A percentile compares a stretch with the other conserved stretches of the same genome.
These are phyloP conservation scores for Drosophila nasuta DNA, from an alignment of 1,140 invertebrate genomes.

Conservation along the genomic window DNA sequence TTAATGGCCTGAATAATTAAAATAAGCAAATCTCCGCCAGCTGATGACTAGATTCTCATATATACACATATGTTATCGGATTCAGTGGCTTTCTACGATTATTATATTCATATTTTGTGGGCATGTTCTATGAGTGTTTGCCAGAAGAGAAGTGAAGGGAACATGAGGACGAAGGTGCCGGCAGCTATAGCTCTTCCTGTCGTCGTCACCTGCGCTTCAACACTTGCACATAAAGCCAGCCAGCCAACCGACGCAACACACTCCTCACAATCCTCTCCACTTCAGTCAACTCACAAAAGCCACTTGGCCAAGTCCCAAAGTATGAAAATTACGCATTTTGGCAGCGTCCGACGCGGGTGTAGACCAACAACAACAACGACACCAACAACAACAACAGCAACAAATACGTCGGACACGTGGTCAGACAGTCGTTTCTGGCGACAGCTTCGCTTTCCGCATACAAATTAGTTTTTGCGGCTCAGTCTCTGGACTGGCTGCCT, in stretches of 20 bases:
- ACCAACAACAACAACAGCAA: no score
- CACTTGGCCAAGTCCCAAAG: slow-evolving; percentile 49
- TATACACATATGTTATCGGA: slow-evolving; percentile 4
- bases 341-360: slow-evolving; percentile 54
- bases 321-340: slow-evolving; percentile 73
- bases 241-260: not conserved
- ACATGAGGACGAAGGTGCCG: slow-evolving; percentile 4
- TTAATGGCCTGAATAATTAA: not conserved
- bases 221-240: slow-evolving; percentile 72
- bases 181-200: slow-evolving; percentile 47
- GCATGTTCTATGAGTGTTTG: not conserved
- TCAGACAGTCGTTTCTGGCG: slow-evolving; percentile 54
- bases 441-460: slow-evolving; percentile 68
- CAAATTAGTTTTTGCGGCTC: slow-evolving; percentile 76
- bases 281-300: slow-evolving; percentile 30
- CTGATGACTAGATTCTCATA: not conserved
- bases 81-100: not conserved
- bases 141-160: not conserved
- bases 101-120: slow-evolving; percentile 23
- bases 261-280: not conserved
- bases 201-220: slow-evolving; percentile 75
- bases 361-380: slow-evolving; percentile 18
- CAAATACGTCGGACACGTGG: slow-evolving; percentile 38
- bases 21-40: not conserved
- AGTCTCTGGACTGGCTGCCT: slow-evolving; percentile 12